phyloP scores from a whole-genome alignment of 2,888 invertebrate species.

The Volucella inflata region DNA sequence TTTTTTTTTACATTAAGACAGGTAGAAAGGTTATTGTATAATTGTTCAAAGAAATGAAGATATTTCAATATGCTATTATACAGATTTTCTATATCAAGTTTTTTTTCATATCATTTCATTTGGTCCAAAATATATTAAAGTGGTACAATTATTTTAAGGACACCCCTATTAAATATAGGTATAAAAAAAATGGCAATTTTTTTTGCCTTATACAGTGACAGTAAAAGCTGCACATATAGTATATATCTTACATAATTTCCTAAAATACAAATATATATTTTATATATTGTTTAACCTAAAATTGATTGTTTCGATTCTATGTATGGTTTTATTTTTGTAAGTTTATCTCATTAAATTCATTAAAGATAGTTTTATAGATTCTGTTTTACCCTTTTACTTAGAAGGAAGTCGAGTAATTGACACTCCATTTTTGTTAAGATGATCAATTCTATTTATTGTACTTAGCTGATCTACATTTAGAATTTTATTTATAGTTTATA shows the following conservation, averaged over 20 bases:
- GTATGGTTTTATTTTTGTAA: background rate
- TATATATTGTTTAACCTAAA: conserved; percentile 39
- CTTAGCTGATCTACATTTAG: conserved; percentile 35
- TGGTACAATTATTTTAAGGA: conserved; percentile 39
- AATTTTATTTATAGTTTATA: conserved; percentile 13
- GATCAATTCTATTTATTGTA: conserved; percentile 30
- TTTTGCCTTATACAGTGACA: conserved; percentile 30
- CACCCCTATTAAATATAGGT: conserved; percentile 23
- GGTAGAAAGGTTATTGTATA: conserved; percentile 75
- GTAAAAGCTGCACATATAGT: conserved; percentile 53
- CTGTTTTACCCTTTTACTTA: conserved; percentile 15
- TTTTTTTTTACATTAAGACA: conserved; percentile 47
- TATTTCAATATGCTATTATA: conserved; percentile 21
- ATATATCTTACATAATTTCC: conserved; percentile 50
- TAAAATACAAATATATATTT: conserved; percentile 10
- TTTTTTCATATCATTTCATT: conserved; percentile 54
- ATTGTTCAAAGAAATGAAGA: conserved; percentile 32
- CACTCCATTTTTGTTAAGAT: conserved; percentile 48
- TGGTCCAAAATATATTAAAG: conserved; percentile 62
- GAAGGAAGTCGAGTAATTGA: conserved; percentile 68
- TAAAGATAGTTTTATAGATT: conserved; percentile 26
- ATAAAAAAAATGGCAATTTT: conserved; percentile 26
- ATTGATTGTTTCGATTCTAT: conserved; percentile 64
- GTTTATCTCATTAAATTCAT: conserved; percentile 4
- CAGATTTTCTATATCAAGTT: conserved; percentile 31